Evolutionary conservation across 2,797 vertebrate species (phyloP).

Genomic region (Enteromius treurensis): DNA sequence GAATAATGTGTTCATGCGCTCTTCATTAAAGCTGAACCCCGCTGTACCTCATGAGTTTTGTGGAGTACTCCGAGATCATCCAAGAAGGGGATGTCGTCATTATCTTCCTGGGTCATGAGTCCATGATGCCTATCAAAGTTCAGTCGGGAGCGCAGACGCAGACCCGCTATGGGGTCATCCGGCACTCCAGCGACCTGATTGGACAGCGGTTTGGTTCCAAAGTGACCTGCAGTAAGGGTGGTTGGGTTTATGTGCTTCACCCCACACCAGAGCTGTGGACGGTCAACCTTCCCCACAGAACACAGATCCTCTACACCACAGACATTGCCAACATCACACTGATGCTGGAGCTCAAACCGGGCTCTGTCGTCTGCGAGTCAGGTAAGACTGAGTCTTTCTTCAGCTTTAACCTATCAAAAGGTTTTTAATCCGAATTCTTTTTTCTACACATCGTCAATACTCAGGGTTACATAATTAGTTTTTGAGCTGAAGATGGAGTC

Average conservation of each 20-base stretch:
- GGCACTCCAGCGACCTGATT: slow-evolving; percentile 92
- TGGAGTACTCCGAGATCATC: slow-evolving; percentile 86
- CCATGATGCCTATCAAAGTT: slow-evolving; percentile 91
- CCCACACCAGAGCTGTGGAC: slow-evolving; percentile 97
- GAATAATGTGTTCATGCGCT: neutral
- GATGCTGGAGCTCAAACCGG: slow-evolving; percentile 97
- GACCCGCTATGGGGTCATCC: slow-evolving; percentile 91
- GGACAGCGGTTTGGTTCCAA: slow-evolving; percentile 91
- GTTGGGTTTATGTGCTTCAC: slow-evolving; percentile 94
- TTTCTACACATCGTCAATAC: neutral
- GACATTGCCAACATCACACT: slow-evolving; percentile 95
- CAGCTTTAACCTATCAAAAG: neutral
- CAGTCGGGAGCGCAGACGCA: slow-evolving; percentile 90
- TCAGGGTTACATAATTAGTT: neutral
- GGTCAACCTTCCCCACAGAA: slow-evolving; percentile 91
- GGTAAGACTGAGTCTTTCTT: slow-evolving; percentile 58
- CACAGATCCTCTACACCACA: slow-evolving; percentile 96
- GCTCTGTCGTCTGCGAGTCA: slow-evolving; percentile 94
- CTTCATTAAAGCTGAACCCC: slow-evolving; percentile 23
- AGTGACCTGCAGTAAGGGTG: slow-evolving; percentile 94
- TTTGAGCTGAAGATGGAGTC: neutral
- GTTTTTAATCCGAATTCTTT: neutral
- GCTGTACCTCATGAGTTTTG: slow-evolving; percentile 86
- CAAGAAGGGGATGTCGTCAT: slow-evolving; percentile 92
- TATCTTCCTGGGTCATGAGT: slow-evolving; percentile 88